Conservation (phyloP, 2,888 invertebrate genomes). For the Sisyra nigra region DNA sequence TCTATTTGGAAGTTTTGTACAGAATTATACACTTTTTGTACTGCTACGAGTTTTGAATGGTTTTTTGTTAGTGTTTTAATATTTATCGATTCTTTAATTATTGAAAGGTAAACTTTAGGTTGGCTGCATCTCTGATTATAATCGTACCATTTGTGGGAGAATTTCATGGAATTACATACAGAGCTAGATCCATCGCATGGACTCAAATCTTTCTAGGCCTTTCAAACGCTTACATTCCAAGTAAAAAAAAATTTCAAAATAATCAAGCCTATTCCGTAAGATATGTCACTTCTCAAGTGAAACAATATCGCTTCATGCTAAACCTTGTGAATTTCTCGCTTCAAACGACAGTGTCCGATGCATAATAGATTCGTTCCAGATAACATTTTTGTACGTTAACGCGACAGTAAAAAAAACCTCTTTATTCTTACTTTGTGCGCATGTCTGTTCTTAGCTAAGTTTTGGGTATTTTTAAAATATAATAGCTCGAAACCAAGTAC, state of each 20-base stretch:
- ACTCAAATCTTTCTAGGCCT: slow-evolving; percentile 7
- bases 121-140: slow-evolving; percentile 10
- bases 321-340: no score
- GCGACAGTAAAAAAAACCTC: no score
- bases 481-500: no score
- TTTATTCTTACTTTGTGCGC: no score
- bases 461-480: no score
- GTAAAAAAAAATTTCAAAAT: not conserved
- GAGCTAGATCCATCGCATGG: slow-evolving; percentile 10
- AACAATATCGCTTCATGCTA: no score
- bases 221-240: slow-evolving; percentile 5
- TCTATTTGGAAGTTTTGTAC: not conserved
- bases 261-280: no score
- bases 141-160: slow-evolving; percentile 11
- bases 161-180: slow-evolving; percentile 9
- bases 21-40: not conserved
- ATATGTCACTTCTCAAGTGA: no score
- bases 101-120: slow-evolving; percentile 5
- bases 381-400: no score
- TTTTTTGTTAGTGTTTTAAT: not conserved
- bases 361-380: no score
- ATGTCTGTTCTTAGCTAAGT: no score
- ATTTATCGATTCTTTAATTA: not conserved
- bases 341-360: no score
- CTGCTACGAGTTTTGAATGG: not conserved